Evolutionary conservation across 2,113 vertebrate species (phyloP), one percentile per base, ranked within the genome.

Genomic region (Ameiurus melas): DNA sequence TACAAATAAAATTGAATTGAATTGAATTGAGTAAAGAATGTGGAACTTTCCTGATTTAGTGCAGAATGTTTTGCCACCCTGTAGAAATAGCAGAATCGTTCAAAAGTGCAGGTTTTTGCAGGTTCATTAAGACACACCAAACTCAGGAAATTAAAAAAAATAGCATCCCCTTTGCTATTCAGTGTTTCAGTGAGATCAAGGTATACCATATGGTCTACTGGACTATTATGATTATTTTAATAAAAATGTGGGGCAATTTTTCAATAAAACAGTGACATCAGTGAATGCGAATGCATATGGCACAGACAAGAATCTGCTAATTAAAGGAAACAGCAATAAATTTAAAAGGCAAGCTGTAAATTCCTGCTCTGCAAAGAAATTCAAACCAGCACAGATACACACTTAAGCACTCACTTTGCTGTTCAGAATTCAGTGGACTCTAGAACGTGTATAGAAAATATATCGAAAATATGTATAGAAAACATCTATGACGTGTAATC

Each of bases 241-340:
- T 78, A n/a, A 51, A 78, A 51, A 7, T 22, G 51, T 51, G 25
- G 12, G 25, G 43, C 75, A 16, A 78, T 78, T 78, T 78, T 51
- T 78, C 75, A 78, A 25, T 22, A 77, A 78, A n/a, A 51, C 75
- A 51, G 27, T 51, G 75, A 51, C 43, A 51, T 51, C 75, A 51
- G 4, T 78, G 75, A 78, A 78, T 27, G 43, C 51, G 51, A 78
- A 78, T 51, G 25, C 75, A 78, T 78, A 51, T 78, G 75, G 75
- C 75, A 43, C 71, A 51, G 43, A 51, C 43, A 78, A 27, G 43
- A 12, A 43, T 51, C 75, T 27, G 13, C 22, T 78, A 78, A 51
- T 78, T 77, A 77, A 47, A 77, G 73, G 22, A 43, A 47, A 77
- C 22, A 13, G 73, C 10, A 47, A 22, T 25, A 25, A 43, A 47